A percentile compares a stretch with the other conserved stretches of the same genome.
These are phyloP conservation scores for Cheilosia variabilis DNA, from an alignment of 2,888 invertebrate genomes.

Conservation along the genomic window DNA sequence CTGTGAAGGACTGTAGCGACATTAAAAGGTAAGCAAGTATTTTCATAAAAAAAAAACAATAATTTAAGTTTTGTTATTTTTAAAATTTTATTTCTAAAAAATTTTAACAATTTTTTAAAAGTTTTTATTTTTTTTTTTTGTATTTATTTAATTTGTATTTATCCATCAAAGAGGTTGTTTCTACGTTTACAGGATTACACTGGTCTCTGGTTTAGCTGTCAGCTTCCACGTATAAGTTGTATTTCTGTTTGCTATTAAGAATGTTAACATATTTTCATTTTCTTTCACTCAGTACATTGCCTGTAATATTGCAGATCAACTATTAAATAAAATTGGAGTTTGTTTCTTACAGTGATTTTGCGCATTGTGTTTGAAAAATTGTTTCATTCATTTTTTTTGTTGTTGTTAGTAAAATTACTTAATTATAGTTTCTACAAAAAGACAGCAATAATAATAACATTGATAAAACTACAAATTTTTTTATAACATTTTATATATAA, in stretches of 20 bases:
- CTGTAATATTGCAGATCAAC: constrained; percentile 61
- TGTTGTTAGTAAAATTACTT: background rate
- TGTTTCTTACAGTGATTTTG: constrained; percentile 74
- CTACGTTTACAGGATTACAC: constrained; percentile 4
- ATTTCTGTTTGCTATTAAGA: constrained; percentile 31
- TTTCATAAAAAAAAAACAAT: too few species aligned
- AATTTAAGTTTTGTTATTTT: too few species aligned
- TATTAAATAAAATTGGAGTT: constrained; percentile 74
- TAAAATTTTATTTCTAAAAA: too few species aligned
- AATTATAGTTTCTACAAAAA: constrained; percentile 32
- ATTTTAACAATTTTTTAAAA: too few species aligned
- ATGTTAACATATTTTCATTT: constrained; percentile 36
- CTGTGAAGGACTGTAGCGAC: too few species aligned
- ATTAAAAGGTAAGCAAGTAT: too few species aligned
- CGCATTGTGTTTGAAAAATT: constrained; percentile 32
- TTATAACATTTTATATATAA: constrained; percentile 16
- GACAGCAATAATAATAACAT: constrained; percentile 32
- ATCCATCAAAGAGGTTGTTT: constrained; percentile 15
- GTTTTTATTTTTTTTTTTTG: too few species aligned
- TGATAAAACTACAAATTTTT: constrained; percentile 32
- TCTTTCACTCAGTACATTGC: constrained; percentile 63
- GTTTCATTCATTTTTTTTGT: constrained; percentile 8
- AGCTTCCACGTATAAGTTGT: background rate
- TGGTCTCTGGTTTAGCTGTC: constrained; percentile 8
- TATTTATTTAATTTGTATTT: background rate